Evolutionary conservation across 2,888 invertebrate genomes (phyloP), one percentile per base, ranked within the genome.

Genomic region (Drosophila kanekoi): DNA sequence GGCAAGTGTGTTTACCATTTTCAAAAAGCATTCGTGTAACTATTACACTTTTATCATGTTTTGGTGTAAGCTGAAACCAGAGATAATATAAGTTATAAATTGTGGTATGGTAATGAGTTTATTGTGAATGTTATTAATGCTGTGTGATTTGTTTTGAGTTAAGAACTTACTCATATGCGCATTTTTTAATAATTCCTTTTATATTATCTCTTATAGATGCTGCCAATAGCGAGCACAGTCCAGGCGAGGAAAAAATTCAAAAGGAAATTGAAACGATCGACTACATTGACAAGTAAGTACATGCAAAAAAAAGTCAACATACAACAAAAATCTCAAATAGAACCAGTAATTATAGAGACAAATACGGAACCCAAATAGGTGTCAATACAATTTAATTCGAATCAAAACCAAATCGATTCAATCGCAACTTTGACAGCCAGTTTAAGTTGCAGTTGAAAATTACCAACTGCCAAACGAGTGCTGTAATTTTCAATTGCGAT

Each of bases 211-310:
- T 89, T 87, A 43, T 82, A 91, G 91, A 91, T 76, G 78, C 89
- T 13, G 84, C 88, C 44, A 89, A 90, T 43, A 74, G 75, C 43
- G 90, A 88, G 61, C 79, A 86, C 57, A 88, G 85, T 49, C 72
- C 85, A 5, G 81, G 89, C 57, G 91, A 90, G 81, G 89, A 90
- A 52, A 91, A 91, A 76, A 85, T 91, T 13, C 90, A 89, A 80
- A 92, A 91, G 72, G 91, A 92, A 83, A 87, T 91, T 64, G 91
- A 91, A 79, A 82, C 90, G 77, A 91, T 91, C 86, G 91, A 91
- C 85, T 91, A 90, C 74, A 91, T 91, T 72, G 91, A 91, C 81
- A 92, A 91, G 91, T 91, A 61, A 91, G 91, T 91, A 66, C 4
- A 14, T 14, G 20, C 35, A 45, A 60, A 45, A 45, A 45, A 14